Percentiles rank a stretch among this genome's conserved stretches.
These are phyloP conservation scores for Leptosomus discolor DNA, from an alignment of 2,113 vertebrate species.

Conservation along the genomic window DNA sequence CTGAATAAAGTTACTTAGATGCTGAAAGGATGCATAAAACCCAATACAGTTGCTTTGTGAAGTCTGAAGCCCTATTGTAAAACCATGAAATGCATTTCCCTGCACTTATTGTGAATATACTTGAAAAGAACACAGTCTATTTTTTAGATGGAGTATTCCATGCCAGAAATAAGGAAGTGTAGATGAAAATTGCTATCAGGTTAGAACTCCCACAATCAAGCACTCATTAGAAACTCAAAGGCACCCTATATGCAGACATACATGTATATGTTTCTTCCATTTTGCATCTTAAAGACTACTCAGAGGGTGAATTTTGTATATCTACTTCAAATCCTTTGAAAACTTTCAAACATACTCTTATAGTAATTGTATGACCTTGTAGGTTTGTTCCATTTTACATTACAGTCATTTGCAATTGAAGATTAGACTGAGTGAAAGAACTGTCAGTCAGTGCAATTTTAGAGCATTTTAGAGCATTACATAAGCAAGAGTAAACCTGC, in stretches of 20 bases:
- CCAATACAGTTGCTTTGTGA: background rate
- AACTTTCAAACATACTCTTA: background rate
- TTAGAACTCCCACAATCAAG: background rate
- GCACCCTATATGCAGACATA: background rate
- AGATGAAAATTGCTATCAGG: background rate
- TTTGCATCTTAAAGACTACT: background rate
- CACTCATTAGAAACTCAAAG: background rate
- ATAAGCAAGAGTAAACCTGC: background rate
- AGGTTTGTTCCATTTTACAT: background rate
- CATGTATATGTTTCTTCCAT: background rate
- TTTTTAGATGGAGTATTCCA: background rate
- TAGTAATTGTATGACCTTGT: background rate
- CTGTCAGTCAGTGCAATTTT: background rate
- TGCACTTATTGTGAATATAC: background rate
- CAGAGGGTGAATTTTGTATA: background rate
- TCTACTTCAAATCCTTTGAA: background rate
- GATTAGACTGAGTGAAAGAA: background rate
- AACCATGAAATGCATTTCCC: background rate
- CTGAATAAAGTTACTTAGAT: conserved; percentile 16
- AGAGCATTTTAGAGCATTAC: background rate
- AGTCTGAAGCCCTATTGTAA: background rate
- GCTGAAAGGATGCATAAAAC: background rate
- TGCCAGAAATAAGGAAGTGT: background rate
- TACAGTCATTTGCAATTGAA: background rate
- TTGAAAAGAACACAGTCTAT: background rate